These are phyloP conservation scores for Gobiocypris rarus DNA, from an alignment of 2,113 vertebrate species.

Conservation along the genomic window DNA sequence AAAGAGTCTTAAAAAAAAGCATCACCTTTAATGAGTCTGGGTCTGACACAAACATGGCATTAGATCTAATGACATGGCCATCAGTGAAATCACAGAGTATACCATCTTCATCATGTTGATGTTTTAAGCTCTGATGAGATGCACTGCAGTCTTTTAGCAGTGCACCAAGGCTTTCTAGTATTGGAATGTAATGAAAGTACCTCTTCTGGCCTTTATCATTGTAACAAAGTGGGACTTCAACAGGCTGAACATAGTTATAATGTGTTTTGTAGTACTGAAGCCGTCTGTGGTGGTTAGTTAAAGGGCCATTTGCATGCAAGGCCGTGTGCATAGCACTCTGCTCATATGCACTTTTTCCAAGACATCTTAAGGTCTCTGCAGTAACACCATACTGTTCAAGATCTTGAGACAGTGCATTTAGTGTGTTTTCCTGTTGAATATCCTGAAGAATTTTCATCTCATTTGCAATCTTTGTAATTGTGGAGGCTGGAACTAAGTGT, in stretches of 20 bases:
- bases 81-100: slow-evolving; percentile 10
- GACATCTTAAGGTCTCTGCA: slow-evolving; percentile 13
- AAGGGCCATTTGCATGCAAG: slow-evolving; percentile 27
- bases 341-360: slow-evolving; percentile 34
- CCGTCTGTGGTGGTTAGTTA: slow-evolving; percentile 34
- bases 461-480: slow-evolving; percentile 16
- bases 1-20: slow-evolving; percentile 47
- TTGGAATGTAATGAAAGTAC: slow-evolving; percentile 31
- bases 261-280: slow-evolving; percentile 31
- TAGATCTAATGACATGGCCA: not conserved
- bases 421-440: slow-evolving; percentile 46
- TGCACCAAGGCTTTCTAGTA: not conserved
- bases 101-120: slow-evolving; percentile 5
- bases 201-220: slow-evolving; percentile 3
- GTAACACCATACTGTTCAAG: slow-evolving; percentile 43
- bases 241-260: slow-evolving; percentile 38
- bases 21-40: not conserved
- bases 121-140: no score
- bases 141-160: no score
- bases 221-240: slow-evolving; percentile 14
- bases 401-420: slow-evolving; percentile 19
- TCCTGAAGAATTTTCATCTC: slow-evolving; percentile 11
- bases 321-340: slow-evolving; percentile 32
- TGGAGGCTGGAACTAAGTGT: slow-evolving; percentile 8
- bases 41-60: not conserved